Conservation (phyloP, 2,888 invertebrate genomes). For the Miltochrista miniata region DNA sequence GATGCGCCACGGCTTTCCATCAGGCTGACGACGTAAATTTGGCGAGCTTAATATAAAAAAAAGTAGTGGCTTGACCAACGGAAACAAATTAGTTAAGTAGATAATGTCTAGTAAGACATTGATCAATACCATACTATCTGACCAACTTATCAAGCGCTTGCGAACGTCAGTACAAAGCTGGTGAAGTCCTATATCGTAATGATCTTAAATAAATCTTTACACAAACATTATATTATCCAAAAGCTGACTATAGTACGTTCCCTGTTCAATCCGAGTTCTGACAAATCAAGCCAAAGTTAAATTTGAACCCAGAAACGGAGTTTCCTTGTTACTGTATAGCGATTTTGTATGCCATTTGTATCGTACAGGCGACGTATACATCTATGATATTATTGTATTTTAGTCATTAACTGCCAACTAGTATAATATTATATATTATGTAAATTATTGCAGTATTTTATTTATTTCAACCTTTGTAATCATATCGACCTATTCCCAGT, state of each 20-base stretch:
- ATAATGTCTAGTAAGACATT: no score
- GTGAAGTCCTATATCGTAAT: no score
- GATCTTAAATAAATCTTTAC: no score
- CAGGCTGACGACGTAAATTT: no score
- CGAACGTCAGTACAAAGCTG: no score
- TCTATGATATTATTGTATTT: conserved; percentile 59
- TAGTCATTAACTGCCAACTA: conserved; percentile 76
- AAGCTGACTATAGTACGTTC: conserved; percentile 27
- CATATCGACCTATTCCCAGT: no score
- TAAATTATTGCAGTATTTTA: conserved; percentile 33
- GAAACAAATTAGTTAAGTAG: no score
- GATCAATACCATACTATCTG: no score
- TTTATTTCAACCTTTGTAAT: not conserved
- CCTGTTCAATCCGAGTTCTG: conserved; percentile 45
- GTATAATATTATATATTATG: conserved; percentile 47
- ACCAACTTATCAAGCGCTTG: no score
- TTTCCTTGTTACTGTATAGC: conserved; percentile 48
- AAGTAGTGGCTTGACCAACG: no score
- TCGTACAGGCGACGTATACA: conserved; percentile 57
- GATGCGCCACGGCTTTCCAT: no score
- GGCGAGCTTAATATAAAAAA: no score
- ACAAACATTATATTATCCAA: not conserved
- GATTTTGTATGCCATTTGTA: conserved; percentile 68
- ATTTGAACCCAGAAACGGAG: conserved; percentile 50
- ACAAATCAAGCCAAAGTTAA: conserved; percentile 64